A percentile compares a stretch with the other conserved stretches of the same genome.
phyloP scores from a whole-genome alignment of 2,113 vertebrate species.

The Gymnocephalus cernua region DNA sequence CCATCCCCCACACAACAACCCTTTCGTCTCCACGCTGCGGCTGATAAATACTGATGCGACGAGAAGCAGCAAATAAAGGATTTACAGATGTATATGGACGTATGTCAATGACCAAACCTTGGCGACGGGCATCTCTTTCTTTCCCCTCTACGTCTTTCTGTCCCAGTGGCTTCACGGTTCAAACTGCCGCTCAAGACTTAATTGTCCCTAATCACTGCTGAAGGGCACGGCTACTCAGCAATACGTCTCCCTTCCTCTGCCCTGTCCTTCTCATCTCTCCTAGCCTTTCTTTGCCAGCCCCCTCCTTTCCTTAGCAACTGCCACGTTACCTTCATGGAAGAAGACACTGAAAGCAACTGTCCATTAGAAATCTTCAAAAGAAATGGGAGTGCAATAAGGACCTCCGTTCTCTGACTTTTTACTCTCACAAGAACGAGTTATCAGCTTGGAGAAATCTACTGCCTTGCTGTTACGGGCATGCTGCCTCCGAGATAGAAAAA shows the following conservation, averaged over 20 bases:
- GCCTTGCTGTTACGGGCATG: neutral
- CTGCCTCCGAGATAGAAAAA: neutral
- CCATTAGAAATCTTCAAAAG: slow-evolving; percentile 37
- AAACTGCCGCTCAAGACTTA: slow-evolving; percentile 70
- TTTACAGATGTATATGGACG: neutral
- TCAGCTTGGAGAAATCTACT: slow-evolving; percentile 23
- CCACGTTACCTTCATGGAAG: neutral
- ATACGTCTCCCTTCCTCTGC: slow-evolving; percentile 56
- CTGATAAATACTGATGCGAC: slow-evolving; percentile 69
- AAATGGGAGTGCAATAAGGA: slow-evolving; percentile 36
- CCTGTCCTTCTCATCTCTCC: slow-evolving; percentile 29
- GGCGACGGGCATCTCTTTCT: neutral
- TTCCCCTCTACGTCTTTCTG: slow-evolving; percentile 39
- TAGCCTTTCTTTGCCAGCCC: slow-evolving; percentile 2
- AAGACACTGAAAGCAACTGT: slow-evolving; percentile 16
- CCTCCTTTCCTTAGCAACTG: slow-evolving; percentile 2
- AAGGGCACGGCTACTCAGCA: slow-evolving; percentile 77
- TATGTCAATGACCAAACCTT: slow-evolving; percentile 33
- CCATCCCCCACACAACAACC: slow-evolving; percentile 65
- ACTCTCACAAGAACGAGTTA: neutral
- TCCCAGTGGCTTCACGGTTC: slow-evolving; percentile 58
- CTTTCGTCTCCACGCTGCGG: slow-evolving; percentile 27
- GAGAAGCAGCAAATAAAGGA: slow-evolving; percentile 35
- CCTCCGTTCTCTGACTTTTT: neutral
- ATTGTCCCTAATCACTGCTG: slow-evolving; percentile 78